A percentile compares a stretch with the other conserved stretches of the same genome.
These are phyloP conservation scores for Oikopleura vanhoeffeni DNA, from an alignment of 23 tunicate genomes.

Conservation along the genomic window DNA sequence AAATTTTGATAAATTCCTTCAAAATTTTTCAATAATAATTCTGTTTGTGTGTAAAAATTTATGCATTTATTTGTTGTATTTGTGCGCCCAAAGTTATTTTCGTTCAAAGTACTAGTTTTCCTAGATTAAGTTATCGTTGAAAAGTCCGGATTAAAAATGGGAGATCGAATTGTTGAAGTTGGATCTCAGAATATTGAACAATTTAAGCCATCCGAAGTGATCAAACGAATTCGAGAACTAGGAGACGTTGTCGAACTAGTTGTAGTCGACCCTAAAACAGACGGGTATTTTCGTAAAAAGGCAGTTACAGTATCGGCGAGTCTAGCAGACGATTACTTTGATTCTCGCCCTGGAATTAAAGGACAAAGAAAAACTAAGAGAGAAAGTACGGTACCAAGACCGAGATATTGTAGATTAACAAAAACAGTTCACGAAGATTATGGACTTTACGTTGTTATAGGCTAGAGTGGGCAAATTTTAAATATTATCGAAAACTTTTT, in stretches of 20 bases:
- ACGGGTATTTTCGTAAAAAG: constrained; percentile 77
- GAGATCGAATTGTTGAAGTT: constrained; percentile 87
- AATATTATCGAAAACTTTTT: no score
- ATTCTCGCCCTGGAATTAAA: not conserved
- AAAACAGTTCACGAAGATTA: constrained; percentile 54
- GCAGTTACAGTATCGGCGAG: constrained; percentile 71
- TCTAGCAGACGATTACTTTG: constrained; percentile 34
- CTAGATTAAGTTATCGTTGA: no score
- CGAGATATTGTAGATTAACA: constrained; percentile 49
- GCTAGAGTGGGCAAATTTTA: no score
- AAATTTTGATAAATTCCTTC: no score
- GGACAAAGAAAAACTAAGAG: not conserved
- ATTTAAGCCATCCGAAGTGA: constrained; percentile 64
- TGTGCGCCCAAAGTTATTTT: no score
- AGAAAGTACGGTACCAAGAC: constrained; percentile 21
- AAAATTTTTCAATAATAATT: no score
- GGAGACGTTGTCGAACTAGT: constrained; percentile 36
- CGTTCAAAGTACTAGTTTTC: no score
- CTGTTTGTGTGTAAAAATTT: no score
- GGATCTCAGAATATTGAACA: constrained; percentile 53
- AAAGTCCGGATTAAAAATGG: constrained; percentile 36
- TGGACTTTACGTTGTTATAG: constrained; percentile 83
- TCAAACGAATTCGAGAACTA: constrained; percentile 52
- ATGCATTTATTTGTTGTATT: no score
- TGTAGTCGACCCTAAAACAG: constrained; percentile 89